Percentiles rank a stretch among this genome's conserved stretches.
These are phyloP conservation scores for Criorhina ranunculi DNA, from an alignment of 2,888 invertebrate genomes.

Conservation along the genomic window DNA sequence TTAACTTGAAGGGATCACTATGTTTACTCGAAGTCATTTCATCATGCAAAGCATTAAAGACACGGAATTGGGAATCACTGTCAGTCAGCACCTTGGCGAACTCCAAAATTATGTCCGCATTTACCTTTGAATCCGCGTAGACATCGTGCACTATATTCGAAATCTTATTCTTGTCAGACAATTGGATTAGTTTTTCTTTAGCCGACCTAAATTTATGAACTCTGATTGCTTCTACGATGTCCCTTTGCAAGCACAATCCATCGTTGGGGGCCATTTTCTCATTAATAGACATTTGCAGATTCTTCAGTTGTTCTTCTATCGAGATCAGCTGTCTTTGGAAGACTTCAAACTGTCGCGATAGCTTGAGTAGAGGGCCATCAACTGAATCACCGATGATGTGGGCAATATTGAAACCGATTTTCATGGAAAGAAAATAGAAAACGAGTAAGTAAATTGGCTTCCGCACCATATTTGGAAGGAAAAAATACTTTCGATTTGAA, in stretches of 20 bases:
- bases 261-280: slow-evolving; percentile 17
- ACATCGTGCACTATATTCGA: slow-evolving; percentile 39
- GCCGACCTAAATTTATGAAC: slow-evolving; percentile 13
- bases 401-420: background rate
- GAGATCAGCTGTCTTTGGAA: slow-evolving; percentile 26
- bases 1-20: slow-evolving; percentile 35
- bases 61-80: background rate
- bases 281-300: slow-evolving; percentile 5
- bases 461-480: too few species aligned
- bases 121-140: slow-evolving; percentile 19
- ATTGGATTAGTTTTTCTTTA: slow-evolving; percentile 25
- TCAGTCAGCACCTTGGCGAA: slow-evolving; percentile 21
- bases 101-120: slow-evolving; percentile 24
- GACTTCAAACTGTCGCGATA: slow-evolving; percentile 32
- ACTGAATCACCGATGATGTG: background rate
- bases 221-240: slow-evolving; percentile 34
- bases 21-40: slow-evolving; percentile 22
- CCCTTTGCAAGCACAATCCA: slow-evolving; percentile 12
- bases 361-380: background rate
- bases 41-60: slow-evolving; percentile 17
- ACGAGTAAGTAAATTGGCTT: background rate
- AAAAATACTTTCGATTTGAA: too few species aligned
- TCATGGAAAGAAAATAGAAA: background rate
- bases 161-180: slow-evolving; percentile 2
- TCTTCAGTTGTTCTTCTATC: slow-evolving; percentile 12